Evolutionary conservation across 2,113 vertebrate genomes (phyloP).

Genomic region (Kryptolebias marmoratus): DNA sequence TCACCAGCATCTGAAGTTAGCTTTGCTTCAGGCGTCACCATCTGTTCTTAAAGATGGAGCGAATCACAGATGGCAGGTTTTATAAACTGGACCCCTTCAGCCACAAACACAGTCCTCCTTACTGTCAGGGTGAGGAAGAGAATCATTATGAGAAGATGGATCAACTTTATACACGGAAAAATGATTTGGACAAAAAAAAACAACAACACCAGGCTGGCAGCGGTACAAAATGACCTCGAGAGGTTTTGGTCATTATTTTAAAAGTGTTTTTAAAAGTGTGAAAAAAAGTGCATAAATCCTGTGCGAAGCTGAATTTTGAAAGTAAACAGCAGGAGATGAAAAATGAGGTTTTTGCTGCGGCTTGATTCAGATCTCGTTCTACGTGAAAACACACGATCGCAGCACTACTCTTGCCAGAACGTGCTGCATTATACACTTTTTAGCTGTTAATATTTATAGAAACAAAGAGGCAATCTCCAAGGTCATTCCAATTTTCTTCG

Average conservation of each 20-base stretch:
- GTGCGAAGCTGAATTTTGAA: too few relatives aligned
- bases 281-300: too few relatives aligned
- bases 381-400: neutral
- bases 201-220: neutral
- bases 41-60: constrained; percentile 32
- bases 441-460: neutral
- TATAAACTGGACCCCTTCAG: constrained; percentile 19
- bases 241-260: neutral
- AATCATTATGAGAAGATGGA: neutral
- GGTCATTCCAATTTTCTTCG: too few relatives aligned
- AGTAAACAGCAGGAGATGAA: too few relatives aligned
- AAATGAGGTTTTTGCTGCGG: too few relatives aligned
- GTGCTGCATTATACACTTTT: neutral
- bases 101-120: neutral
- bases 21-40: constrained; percentile 5
- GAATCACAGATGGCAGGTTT: constrained; percentile 30
- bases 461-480: neutral
- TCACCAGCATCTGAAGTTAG: constrained; percentile 2
- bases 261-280: neutral
- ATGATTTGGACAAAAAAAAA: neutral
- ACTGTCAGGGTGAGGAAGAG: neutral
- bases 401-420: neutral
- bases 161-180: neutral
- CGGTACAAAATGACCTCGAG: neutral
- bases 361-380: neutral